Evolutionary conservation across 2,113 vertebrate species (phyloP).

Genomic region (Hiodon tergisus): DNA sequence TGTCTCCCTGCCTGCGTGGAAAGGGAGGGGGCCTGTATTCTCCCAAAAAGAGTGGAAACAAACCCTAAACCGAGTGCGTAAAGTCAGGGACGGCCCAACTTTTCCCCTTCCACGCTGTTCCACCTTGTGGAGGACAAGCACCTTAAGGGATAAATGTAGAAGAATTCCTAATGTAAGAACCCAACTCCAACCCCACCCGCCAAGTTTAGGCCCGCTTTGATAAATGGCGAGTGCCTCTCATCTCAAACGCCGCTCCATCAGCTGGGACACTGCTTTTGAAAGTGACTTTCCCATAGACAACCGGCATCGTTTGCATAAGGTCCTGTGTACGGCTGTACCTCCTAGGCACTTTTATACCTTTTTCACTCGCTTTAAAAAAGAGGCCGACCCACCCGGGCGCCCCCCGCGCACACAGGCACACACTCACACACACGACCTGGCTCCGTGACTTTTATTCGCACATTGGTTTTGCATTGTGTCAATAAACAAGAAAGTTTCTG

Average conservation of each 20-base stretch:
- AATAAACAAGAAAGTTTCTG: slow-evolving; percentile 43
- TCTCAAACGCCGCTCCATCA: slow-evolving; percentile 42
- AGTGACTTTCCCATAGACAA: slow-evolving; percentile 53
- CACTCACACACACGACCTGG: not conserved
- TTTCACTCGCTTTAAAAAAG: slow-evolving; percentile 27
- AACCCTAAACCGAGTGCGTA: not conserved
- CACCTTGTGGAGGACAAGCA: slow-evolving; percentile 50
- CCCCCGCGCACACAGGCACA: not conserved
- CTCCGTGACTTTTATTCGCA: not conserved
- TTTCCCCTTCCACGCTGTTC: slow-evolving; percentile 36
- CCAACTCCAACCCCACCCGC: slow-evolving; percentile 31
- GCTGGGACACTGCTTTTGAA: slow-evolving; percentile 47
- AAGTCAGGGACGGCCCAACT: slow-evolving; percentile 29
- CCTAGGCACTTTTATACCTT: slow-evolving; percentile 16
- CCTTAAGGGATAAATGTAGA: slow-evolving; percentile 46
- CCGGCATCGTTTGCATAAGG: slow-evolving; percentile 31
- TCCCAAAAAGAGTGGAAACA: not conserved
- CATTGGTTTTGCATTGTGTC: slow-evolving; percentile 38
- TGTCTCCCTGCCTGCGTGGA: no score
- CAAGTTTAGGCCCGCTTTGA: slow-evolving; percentile 52
- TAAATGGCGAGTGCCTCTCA: slow-evolving; percentile 39
- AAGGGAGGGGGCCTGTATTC: no score
- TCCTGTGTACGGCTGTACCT: slow-evolving; percentile 25
- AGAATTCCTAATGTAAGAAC: slow-evolving; percentile 50
- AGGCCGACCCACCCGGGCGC: not conserved